Evolutionary conservation across 1,140 invertebrate species (phyloP).

Genomic region (Hylaeus anthracinus): DNA sequence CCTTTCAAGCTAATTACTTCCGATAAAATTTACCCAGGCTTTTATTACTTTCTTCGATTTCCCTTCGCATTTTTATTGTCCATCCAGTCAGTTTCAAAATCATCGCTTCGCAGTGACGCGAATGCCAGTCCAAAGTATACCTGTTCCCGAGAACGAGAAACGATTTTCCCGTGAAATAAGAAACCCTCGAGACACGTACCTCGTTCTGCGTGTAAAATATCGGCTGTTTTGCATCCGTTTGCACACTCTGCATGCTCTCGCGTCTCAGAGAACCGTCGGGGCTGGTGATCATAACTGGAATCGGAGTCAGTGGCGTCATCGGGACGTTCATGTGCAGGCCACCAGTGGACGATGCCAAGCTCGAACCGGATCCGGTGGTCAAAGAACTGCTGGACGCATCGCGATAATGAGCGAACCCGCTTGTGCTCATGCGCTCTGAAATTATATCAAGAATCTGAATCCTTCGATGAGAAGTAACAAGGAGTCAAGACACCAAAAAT

Average conservation of each 20-base stretch:
- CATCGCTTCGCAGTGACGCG: too few species aligned
- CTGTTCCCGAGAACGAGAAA: too few species aligned
- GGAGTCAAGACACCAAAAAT: background rate
- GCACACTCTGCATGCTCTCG: conserved; percentile 59
- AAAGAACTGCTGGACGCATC: conserved; percentile 73
- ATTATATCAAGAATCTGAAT: conserved; percentile 19
- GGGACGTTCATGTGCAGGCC: conserved; percentile 70
- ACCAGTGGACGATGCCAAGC: conserved; percentile 70
- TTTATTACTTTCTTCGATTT: too few species aligned
- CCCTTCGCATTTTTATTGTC: too few species aligned
- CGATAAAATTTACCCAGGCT: too few species aligned
- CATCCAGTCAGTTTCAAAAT: too few species aligned
- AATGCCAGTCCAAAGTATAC: too few species aligned
- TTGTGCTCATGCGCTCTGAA: conserved; percentile 68
- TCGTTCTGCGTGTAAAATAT: conserved; percentile 72
- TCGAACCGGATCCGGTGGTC: conserved; percentile 72
- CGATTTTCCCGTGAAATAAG: too few species aligned
- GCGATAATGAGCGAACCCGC: conserved; percentile 67
- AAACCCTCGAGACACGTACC: conserved; percentile 35
- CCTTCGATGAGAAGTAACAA: background rate
- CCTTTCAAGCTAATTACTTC: too few species aligned
- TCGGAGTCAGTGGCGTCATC: conserved; percentile 55
- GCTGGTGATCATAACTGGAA: conserved; percentile 74
- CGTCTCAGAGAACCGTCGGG: conserved; percentile 69
- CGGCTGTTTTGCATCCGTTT: conserved; percentile 54